Conservation (phyloP, 2,888 invertebrate species). For the Vandiemenella viatica region DNA sequence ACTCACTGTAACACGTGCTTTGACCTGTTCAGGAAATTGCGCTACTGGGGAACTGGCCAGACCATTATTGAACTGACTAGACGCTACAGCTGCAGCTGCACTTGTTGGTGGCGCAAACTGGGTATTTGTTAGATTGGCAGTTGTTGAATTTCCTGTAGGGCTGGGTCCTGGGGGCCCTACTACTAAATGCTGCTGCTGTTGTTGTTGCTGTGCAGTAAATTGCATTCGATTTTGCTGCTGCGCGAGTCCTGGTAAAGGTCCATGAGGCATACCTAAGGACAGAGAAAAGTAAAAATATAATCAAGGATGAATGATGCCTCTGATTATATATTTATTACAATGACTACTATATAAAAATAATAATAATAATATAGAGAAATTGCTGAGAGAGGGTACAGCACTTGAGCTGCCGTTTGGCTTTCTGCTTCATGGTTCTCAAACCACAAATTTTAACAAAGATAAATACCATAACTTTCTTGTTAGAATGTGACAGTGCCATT, state of each 20-base stretch:
- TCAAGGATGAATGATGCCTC: no score
- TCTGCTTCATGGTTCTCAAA: no score
- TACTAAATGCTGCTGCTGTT: conserved; percentile 30
- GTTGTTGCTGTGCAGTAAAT: conserved; percentile 28
- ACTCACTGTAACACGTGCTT: background rate
- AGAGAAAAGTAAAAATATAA: background rate
- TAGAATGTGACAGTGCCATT: no score
- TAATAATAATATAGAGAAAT: no score
- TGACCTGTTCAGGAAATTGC: conserved; percentile 1
- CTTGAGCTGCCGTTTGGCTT: no score
- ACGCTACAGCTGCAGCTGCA: conserved; percentile 36
- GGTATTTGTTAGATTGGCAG: conserved; percentile 37
- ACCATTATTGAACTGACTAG: conserved; percentile 29
- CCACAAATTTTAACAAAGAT: no score
- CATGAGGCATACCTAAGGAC: conserved; percentile 15
- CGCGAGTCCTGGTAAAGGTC: conserved; percentile 22
- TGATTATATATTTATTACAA: no score
- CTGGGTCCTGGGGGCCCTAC: conserved; percentile 66
- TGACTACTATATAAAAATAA: no score
- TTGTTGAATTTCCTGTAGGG: conserved; percentile 43
- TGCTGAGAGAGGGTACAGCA: no score
- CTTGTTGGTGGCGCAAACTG: conserved; percentile 30
- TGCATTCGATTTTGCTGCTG: conserved; percentile 28
- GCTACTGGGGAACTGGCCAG: background rate
- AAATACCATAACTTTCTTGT: no score